These are phyloP conservation scores for Notolabrus celidotus DNA, from an alignment of 2,797 vertebrate species.

Conservation along the genomic window DNA sequence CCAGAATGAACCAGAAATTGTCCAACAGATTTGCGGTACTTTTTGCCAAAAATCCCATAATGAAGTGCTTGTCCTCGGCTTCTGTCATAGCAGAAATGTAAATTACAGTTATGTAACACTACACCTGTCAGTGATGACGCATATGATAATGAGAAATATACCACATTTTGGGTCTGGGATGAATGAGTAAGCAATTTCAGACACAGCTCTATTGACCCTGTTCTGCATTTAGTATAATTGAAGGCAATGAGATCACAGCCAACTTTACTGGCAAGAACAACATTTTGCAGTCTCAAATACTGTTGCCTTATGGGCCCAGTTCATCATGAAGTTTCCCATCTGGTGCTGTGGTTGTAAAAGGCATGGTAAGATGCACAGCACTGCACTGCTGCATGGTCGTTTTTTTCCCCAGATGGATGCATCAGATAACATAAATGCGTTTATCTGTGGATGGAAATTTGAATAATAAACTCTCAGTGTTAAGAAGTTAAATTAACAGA, in stretches of 20 bases:
- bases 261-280: background rate
- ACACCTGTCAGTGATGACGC: conserved; percentile 11
- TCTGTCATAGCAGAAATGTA: conserved; percentile 7
- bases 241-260: background rate
- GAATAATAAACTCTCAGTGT: conserved; percentile 1
- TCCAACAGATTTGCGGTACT: background rate
- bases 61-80: conserved; percentile 1
- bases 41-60: background rate
- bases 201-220: background rate
- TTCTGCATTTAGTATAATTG: background rate
- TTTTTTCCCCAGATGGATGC: conserved; percentile 2
- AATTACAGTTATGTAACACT: conserved; percentile 13
- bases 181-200: background rate
- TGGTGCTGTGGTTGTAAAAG: conserved; percentile 18
- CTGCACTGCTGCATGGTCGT: background rate
- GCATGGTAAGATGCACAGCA: conserved; percentile 8
- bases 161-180: background rate
- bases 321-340: conserved; percentile 1
- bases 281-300: background rate
- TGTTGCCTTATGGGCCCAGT: background rate
- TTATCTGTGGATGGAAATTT: conserved; percentile 11
- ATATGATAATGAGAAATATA: background rate
- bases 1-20: background rate
- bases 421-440: conserved; percentile 9
- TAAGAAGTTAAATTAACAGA: conserved; percentile 11